These are phyloP conservation scores for Camponotus floridanus DNA, from an alignment of 1,140 invertebrate genomes.

Conservation along the genomic window DNA sequence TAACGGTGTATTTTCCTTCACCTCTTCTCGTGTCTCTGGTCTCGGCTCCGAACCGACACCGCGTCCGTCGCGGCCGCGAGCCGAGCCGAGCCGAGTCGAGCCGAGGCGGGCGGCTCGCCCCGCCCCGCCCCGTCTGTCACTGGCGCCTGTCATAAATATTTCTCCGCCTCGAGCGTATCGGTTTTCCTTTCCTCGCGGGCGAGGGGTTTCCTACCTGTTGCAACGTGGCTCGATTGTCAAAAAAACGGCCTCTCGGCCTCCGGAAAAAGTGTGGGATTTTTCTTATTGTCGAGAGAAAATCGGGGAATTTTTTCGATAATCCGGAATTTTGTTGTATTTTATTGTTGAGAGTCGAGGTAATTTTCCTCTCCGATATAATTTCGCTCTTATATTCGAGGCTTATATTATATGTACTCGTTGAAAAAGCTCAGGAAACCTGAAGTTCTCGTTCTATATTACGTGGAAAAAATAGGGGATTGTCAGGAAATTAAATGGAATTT, in stretches of 20 bases:
- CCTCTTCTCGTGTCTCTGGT: not conserved
- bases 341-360: too few relatives aligned
- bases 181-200: not conserved
- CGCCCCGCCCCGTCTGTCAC: conserved; percentile 50
- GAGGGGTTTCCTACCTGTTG: not conserved
- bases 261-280: too few relatives aligned
- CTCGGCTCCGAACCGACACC: not conserved
- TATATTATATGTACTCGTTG: too few relatives aligned
- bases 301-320: too few relatives aligned
- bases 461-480: too few relatives aligned
- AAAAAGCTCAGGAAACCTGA: too few relatives aligned
- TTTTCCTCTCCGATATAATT: too few relatives aligned
- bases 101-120: not conserved
- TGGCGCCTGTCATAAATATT: conserved; percentile 51
- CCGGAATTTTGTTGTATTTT: too few relatives aligned
- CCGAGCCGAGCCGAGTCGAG: not conserved
- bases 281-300: too few relatives aligned
- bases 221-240: not conserved
- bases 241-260: not conserved
- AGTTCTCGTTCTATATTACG: too few relatives aligned
- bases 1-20: conserved; percentile 56
- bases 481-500: too few relatives aligned
- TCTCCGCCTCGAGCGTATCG: not conserved
- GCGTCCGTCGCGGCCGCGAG: not conserved
- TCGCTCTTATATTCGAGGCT: too few relatives aligned